Base-by-base conservation (phyloP, 2,797 vertebrate species). In the Chaetophractus vellerosus region DNA sequence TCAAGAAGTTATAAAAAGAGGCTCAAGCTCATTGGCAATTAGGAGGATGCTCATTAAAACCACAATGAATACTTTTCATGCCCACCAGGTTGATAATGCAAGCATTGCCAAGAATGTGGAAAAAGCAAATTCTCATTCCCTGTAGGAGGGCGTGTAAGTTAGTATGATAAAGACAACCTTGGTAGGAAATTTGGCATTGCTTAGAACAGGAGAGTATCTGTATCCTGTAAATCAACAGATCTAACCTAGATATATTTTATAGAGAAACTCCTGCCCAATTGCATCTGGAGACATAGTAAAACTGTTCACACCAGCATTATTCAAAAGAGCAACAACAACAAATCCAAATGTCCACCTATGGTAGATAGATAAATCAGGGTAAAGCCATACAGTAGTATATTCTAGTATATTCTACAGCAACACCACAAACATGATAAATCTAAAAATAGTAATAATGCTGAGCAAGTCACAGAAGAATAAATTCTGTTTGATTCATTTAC, bases 401-500 rank as follows among this genome's bases (percentile, higher is more conserved):
- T 36, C 19, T 61, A 76, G 26, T 26, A 61, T 64, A 55, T 55
- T 72, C 33, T 79, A 57, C 6, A 52, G 15, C 78, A 68, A 21
- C 28, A 24, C 9, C 50, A 41, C 57, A 59, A 78, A 71, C 5
- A 28, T 3, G 50, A 24, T 45, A 91, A 69, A 85, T 28, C 28
- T 28, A 3, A 79, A 55, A 93, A 86, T 24, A 63, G 55, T 24
- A 48, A 55, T 31, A 68, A 52, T 11, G 11, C 52, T 80, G 41
- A 84, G 26, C 11, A 87, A 89, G 26, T 86, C 26, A 50, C 9
- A 88, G 36, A 94, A 23, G 33, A 69, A 64, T 38, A 38, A 4
- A 61, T 48, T 92, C 36, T 66, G 38, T 75, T 10, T 16, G 85
- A 79, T 38, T 95, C n/a, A 64, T 38, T 80, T 89, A 80, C 3